These are phyloP conservation scores for Crambe crambe DNA, from an alignment of 37 sponge, comb jelly and placozoan species.

Conservation along the genomic window DNA sequence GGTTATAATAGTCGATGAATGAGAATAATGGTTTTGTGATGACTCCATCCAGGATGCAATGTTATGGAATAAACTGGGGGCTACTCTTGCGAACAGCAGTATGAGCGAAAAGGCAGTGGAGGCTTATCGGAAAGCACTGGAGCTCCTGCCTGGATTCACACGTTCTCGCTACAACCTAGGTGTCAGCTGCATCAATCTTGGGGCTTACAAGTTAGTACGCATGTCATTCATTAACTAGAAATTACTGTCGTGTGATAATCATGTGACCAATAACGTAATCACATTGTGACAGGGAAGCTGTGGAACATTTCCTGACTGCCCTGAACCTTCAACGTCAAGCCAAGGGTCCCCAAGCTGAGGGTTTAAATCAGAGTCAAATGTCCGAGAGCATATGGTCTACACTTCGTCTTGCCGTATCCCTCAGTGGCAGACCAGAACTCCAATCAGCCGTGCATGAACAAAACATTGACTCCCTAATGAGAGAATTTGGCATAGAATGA, in stretches of 20 bases:
- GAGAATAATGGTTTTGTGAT: no score
- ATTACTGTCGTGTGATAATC: background rate
- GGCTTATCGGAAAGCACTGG: conserved; percentile 88
- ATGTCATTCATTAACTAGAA: background rate
- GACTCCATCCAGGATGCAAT: conserved; percentile 60
- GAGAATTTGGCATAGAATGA: conserved; percentile 46
- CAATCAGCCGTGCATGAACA: background rate
- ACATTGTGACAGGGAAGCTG: conserved; percentile 52
- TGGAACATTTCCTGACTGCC: conserved; percentile 86
- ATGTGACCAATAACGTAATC: background rate
- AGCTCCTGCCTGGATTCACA: conserved; percentile 84
- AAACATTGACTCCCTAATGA: conserved; percentile 52
- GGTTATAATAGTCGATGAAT: background rate
- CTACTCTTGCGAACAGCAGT: conserved; percentile 90
- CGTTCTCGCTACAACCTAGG: conserved; percentile 95
- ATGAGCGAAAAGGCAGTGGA: conserved; percentile 83
- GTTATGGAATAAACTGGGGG: conserved; percentile 98
- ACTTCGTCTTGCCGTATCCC: conserved; percentile 64
- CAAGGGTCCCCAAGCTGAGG: conserved; percentile 18
- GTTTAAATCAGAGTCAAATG: conserved; percentile 31
- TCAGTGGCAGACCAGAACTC: conserved; percentile 24
- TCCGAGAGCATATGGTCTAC: conserved; percentile 91
- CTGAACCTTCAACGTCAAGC: conserved; percentile 78
- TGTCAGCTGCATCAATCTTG: conserved; percentile 95
- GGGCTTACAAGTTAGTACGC: conserved; percentile 75